Evolutionary conservation across 35 echinoderm and acorn worm species (phyloP).

Genomic region (Nesometra sesokonis): DNA sequence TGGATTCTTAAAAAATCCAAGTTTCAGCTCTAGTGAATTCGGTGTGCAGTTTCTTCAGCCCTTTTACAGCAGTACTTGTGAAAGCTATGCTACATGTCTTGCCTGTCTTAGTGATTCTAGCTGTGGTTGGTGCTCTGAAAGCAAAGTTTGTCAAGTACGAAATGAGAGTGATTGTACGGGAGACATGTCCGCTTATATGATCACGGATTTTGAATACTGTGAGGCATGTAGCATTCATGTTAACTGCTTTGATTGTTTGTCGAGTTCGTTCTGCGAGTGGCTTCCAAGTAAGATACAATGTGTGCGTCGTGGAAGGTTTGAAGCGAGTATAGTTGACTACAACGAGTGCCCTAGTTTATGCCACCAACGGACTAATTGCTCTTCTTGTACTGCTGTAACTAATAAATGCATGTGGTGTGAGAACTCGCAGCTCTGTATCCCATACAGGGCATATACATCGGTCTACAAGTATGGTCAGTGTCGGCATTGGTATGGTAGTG

Average conservation of each 20-base stretch:
- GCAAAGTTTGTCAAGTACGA: slow-evolving; percentile 32
- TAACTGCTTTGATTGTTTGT: slow-evolving; percentile 18
- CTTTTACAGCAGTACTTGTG: slow-evolving; percentile 32
- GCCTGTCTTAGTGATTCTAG: slow-evolving; percentile 49
- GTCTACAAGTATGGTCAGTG: not conserved
- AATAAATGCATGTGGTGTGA: not conserved
- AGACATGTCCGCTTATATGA: not conserved
- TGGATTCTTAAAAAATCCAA: not conserved
- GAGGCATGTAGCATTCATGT: slow-evolving; percentile 16
- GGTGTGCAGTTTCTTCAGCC: slow-evolving; percentile 34
- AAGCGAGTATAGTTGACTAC: not conserved
- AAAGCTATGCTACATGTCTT: slow-evolving; percentile 29
- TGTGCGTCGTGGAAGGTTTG: slow-evolving; percentile 49
- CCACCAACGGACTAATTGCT: slow-evolving; percentile 5
- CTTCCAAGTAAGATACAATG: slow-evolving; percentile 19
- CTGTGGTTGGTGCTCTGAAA: slow-evolving; percentile 74
- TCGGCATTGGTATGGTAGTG: not conserved
- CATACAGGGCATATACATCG: not conserved
- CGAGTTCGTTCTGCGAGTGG: slow-evolving; percentile 38
- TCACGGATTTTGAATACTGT: not conserved
- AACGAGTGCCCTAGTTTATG: slow-evolving; percentile 20
- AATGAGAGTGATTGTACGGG: slow-evolving; percentile 10
- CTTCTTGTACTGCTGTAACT: not conserved
- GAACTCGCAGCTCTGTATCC: not conserved
- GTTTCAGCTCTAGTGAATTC: not conserved